A percentile compares a stretch with the other conserved stretches of the same genome.
Evolutionary conservation across 2,888 invertebrate species (phyloP).

Genomic region (Hyposoter dolosus): DNA sequence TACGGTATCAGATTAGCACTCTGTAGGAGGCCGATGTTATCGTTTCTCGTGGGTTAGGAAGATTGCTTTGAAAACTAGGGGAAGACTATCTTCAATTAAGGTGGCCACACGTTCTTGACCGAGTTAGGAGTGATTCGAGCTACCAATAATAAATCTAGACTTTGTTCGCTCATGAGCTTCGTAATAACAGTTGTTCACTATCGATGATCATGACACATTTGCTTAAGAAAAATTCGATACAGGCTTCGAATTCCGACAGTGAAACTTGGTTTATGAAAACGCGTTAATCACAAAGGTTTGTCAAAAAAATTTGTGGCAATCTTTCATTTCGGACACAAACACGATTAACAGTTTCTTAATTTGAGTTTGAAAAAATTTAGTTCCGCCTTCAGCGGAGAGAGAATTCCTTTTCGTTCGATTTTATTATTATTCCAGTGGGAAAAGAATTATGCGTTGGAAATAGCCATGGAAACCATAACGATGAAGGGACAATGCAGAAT

Average conservation of each 20-base stretch:
- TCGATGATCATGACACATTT: not conserved
- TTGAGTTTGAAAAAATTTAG: no score
- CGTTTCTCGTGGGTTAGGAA: not conserved
- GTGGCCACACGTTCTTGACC: not conserved
- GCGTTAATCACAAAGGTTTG: not conserved
- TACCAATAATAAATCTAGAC: not conserved
- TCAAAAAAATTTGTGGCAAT: not conserved
- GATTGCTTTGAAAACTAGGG: conserved; percentile 13
- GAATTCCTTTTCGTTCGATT: no score
- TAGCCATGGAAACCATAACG: not conserved
- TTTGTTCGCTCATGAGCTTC: not conserved
- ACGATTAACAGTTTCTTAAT: not conserved
- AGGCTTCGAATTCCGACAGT: not conserved
- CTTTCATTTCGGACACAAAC: not conserved
- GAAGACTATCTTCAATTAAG: conserved; percentile 6
- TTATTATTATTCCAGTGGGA: no score
- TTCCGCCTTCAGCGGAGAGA: no score
- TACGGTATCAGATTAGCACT: conserved; percentile 27
- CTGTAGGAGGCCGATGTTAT: conserved; percentile 26
- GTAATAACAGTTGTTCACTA: not conserved
- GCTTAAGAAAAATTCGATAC: not conserved
- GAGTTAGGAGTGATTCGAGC: not conserved
- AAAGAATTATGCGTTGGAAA: not conserved
- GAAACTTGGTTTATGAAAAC: not conserved
- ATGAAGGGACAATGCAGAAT: not conserved